These are phyloP conservation scores for Polypedilum pembai DNA, from an alignment of 1,140 invertebrate species.

Conservation along the genomic window DNA sequence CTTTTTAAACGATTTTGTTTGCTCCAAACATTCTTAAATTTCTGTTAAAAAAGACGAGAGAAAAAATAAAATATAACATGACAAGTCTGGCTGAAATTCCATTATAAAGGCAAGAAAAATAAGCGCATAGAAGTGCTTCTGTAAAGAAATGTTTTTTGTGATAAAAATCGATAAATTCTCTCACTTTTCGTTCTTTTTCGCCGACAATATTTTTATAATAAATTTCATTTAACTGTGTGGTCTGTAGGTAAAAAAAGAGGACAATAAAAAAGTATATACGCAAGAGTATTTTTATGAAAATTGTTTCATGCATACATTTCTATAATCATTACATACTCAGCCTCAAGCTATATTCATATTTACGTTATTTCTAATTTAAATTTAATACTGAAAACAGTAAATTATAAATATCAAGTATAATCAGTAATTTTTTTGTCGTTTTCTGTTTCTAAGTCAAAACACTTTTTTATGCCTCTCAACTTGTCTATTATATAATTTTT, in stretches of 20 bases:
- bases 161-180: slow-evolving; percentile 19
- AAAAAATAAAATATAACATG: neutral
- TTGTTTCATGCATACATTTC: neutral
- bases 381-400: too few species aligned
- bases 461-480: too few species aligned
- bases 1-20: neutral
- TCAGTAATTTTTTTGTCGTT: too few species aligned
- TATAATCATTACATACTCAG: neutral
- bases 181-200: neutral
- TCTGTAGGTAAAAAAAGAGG: neutral
- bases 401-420: too few species aligned
- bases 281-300: slow-evolving; percentile 12
- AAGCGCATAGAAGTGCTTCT: neutral
- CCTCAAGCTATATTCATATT: too few species aligned
- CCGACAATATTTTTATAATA: neutral
- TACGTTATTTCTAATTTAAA: too few species aligned
- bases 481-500: too few species aligned
- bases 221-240: neutral
- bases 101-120: slow-evolving; percentile 5
- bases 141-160: neutral
- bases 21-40: neutral
- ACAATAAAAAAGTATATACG: neutral
- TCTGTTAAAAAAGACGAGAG: neutral
- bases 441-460: too few species aligned
- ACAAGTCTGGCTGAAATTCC: neutral